Conservation (phyloP, 2,113 vertebrate genomes). For the Xiphophorus hellerii region DNA sequence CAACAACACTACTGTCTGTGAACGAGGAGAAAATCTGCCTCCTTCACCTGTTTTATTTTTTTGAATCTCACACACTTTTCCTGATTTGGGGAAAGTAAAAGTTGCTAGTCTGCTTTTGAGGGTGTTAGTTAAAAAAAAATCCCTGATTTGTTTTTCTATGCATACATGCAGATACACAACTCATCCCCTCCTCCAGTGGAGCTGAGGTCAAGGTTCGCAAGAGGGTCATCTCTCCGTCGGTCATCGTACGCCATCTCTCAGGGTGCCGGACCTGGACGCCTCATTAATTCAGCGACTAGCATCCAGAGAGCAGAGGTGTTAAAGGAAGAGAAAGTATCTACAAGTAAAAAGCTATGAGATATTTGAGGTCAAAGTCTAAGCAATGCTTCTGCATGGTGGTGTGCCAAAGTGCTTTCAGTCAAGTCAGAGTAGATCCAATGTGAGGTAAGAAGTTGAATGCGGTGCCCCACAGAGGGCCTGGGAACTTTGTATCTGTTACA, state of each 20-base stretch:
- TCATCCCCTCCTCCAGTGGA: constrained; percentile 42
- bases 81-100: too few species aligned
- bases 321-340: constrained; percentile 36
- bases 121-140: too few species aligned
- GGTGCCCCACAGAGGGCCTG: neutral
- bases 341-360: neutral
- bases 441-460: neutral
- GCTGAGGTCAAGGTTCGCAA: constrained; percentile 56
- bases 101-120: too few species aligned
- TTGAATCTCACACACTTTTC: too few species aligned
- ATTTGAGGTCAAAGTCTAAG: neutral
- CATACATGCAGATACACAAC: constrained; percentile 71
- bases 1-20: neutral
- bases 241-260: constrained; percentile 89
- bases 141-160: constrained; percentile 1
- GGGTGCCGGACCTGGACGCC: constrained; percentile 76
- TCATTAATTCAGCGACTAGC: constrained; percentile 76
- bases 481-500: neutral
- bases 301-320: constrained; percentile 13
- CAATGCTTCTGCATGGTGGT: neutral
- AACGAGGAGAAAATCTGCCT: neutral
- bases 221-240: constrained; percentile 56
- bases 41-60: neutral
- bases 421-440: neutral
- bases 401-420: neutral